Conservation (phyloP, 2,113 vertebrate genomes). For the Xerus inauris region DNA sequence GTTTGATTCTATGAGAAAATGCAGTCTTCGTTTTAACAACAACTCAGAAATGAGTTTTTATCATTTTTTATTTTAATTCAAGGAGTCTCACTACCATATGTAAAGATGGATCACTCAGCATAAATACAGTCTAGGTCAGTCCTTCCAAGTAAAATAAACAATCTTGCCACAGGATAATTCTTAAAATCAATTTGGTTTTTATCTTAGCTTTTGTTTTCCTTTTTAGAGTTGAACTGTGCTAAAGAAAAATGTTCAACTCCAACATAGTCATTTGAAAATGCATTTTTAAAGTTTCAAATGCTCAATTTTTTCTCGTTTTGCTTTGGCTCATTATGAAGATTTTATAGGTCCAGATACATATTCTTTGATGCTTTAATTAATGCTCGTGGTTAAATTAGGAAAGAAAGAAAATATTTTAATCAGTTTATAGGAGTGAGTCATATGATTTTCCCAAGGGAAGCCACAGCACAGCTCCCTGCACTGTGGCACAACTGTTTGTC, state of each 20-base stretch:
- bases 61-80: background rate
- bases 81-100: background rate
- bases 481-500: constrained; percentile 30
- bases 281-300: constrained; percentile 40
- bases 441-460: constrained; percentile 13
- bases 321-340: constrained; percentile 44
- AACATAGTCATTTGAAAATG: constrained; percentile 23
- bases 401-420: constrained; percentile 69
- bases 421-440: constrained; percentile 63
- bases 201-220: constrained; percentile 54
- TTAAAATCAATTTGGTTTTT: constrained; percentile 50
- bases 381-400: constrained; percentile 56
- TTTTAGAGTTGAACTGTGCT: constrained; percentile 37
- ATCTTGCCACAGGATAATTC: constrained; percentile 34
- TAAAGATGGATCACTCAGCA: background rate
- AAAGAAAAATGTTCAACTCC: constrained; percentile 46
- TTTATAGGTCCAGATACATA: constrained; percentile 66
- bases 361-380: constrained; percentile 72
- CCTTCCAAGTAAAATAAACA: constrained; percentile 58
- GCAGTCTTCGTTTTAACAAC: background rate
- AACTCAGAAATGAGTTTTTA: background rate
- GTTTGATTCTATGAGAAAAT: constrained; percentile 32
- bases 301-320: constrained; percentile 13
- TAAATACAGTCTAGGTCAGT: background rate
- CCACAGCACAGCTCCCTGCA: background rate